Evolutionary conservation across 2,113 vertebrate species (phyloP), one percentile per base, ranked within the genome.

Genomic region (Eidolon helvum): DNA sequence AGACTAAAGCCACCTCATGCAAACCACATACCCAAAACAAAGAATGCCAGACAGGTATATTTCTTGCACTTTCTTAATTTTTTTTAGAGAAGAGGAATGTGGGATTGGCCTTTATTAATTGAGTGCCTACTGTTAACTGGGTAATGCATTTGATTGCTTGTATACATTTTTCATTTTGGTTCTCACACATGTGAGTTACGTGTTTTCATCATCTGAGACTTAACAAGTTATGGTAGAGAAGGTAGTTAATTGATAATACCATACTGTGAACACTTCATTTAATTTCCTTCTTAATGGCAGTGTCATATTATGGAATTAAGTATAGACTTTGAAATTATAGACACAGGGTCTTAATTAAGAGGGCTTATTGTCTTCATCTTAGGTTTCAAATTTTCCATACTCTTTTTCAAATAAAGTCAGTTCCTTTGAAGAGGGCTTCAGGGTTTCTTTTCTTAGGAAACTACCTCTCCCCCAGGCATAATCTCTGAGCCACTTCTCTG

Each of bases 1-100:
- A 99, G 97, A 99, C 99, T 95, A 99, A 99, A 98, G 99, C 99
- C 69, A 99, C 99, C 28, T 99, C 99, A 0, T 99, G 99, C 97
- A 99, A 99, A 98, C 99, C 99, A 80, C 99, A 99, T 97, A 99
- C 99, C 0, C 99, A 98, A 24, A 98, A 99, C 80, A 99, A 98
- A 59, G 99, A 99, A 95, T 99, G 99, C 77, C 99, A 99, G 98
- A 99, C 99, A 95, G 99, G 99, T 99, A 98, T 82, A 96, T 97
- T 48, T 48, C 50, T 86, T 35, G 18, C 0, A 33, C 57, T 94
- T 89, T 33, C 38, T 93, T 57, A 48, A 7, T 85, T 50, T 35
- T 88, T 92, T 79, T 90, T 72, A 59, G 30, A n/a, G 40, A 35
- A 94, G 94, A 84, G 22, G 4, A 90, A 72, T 89, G 10, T 57